Evolutionary conservation across 2,113 vertebrate species (phyloP).

Genomic region (Eurystomus gularis): DNA sequence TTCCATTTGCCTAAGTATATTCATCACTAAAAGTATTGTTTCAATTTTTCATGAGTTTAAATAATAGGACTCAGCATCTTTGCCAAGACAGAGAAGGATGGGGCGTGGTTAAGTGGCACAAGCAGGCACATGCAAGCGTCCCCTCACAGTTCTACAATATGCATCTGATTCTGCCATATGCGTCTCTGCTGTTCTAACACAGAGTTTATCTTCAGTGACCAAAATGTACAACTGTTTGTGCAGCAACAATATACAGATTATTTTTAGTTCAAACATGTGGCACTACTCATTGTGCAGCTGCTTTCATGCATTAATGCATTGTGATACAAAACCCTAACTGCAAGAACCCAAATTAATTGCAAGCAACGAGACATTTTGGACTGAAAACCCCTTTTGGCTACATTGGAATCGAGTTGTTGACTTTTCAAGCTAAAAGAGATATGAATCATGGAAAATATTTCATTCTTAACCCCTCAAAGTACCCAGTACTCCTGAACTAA

Average conservation of each 20-base stretch:
- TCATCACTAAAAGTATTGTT: background rate
- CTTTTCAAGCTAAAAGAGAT: constrained; percentile 51
- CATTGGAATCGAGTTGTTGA: constrained; percentile 22
- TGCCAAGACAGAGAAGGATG: background rate
- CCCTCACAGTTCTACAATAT: background rate
- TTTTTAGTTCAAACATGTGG: constrained; percentile 68
- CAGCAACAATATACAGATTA: constrained; percentile 46
- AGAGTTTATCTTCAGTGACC: constrained; percentile 49
- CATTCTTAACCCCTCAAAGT: constrained; percentile 35
- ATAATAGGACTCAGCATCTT: background rate
- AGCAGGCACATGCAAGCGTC: background rate
- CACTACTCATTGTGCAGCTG: constrained; percentile 55
- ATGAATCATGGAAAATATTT: constrained; percentile 66
- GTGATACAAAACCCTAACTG: constrained; percentile 44
- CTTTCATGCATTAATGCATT: constrained; percentile 61
- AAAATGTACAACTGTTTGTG: constrained; percentile 43
- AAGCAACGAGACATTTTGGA: constrained; percentile 54
- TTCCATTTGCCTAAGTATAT: background rate
- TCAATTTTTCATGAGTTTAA: background rate
- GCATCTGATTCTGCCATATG: background rate
- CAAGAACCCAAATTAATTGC: constrained; percentile 54
- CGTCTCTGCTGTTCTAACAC: background rate
- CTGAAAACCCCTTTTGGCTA: constrained; percentile 52
- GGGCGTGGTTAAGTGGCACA: background rate
- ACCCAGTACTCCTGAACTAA: constrained; percentile 43